Conservation (phyloP, 2,797 vertebrate genomes). For the Acrocephalus scirpaceus region DNA sequence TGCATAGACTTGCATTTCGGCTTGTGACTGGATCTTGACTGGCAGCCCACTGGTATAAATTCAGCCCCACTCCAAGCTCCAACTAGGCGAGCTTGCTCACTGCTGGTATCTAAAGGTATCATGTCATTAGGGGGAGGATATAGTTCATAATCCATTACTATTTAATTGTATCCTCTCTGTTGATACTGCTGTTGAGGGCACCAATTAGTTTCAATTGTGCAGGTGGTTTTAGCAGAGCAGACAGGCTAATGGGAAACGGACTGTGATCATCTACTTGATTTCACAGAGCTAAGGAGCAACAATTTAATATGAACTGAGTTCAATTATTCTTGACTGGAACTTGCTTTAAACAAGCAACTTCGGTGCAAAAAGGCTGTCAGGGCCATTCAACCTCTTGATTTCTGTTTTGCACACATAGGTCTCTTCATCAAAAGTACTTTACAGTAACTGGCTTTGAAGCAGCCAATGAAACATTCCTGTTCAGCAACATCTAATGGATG, state of each 20-base stretch:
- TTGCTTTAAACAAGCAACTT: conserved; percentile 34
- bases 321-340: conserved; percentile 55
- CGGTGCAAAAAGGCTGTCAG: background rate
- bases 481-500: background rate
- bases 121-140: background rate
- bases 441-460: background rate
- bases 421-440: background rate
- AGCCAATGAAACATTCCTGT: background rate
- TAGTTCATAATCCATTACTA: conserved; percentile 6
- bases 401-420: background rate
- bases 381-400: background rate
- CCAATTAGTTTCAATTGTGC: conserved; percentile 61
- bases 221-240: conserved; percentile 56
- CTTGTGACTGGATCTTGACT: background rate
- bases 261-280: conserved; percentile 57
- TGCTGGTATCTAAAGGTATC: background rate
- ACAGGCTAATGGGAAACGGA: conserved; percentile 39
- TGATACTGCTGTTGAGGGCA: background rate
- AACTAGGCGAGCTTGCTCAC: background rate
- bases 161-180: conserved; percentile 34
- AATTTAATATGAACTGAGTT: conserved; percentile 42
- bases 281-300: conserved; percentile 40
- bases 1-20: background rate
- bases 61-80: background rate
- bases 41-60: background rate